Conservation (phyloP, 2,797 vertebrate genomes). For the Antrozous pallidus region DNA sequence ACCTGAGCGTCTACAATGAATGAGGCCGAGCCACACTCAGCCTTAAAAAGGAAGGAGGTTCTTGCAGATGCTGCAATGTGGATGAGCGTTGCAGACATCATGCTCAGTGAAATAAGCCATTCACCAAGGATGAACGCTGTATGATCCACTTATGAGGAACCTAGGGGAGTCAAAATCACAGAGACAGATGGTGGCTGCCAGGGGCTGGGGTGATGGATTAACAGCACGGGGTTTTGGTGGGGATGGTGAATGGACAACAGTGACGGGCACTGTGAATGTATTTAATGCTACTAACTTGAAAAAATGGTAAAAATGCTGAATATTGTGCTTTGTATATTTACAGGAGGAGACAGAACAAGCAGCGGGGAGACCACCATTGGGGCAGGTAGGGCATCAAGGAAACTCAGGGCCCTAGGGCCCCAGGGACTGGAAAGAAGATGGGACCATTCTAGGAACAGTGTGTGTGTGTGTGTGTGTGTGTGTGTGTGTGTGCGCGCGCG, state of each 20-base stretch:
- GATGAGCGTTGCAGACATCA: neutral
- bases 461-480: neutral
- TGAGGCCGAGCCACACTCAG: too few species aligned
- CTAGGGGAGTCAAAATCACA: neutral
- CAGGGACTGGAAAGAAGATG: neutral
- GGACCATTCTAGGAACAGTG: too few species aligned
- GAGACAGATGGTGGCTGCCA: neutral
- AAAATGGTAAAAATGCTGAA: too few species aligned
- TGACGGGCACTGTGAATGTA: rapidly evolving
- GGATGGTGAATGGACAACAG: neutral
- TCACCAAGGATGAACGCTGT: neutral
- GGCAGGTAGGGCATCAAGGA: neutral
- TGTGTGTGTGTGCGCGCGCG: too few species aligned
- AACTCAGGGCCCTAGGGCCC: neutral
- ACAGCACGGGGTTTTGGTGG: neutral
- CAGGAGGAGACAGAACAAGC: neutral
- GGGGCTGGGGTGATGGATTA: neutral
- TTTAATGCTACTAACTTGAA: too few species aligned
- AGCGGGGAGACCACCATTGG: neutral
- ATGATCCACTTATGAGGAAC: neutral
- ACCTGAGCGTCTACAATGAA: neutral
- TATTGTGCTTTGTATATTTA: neutral
- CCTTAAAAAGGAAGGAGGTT: neutral
- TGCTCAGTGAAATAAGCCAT: neutral
- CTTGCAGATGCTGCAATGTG: rapidly evolving